Conservation (phyloP, 37 sponge, comb jelly and placozoan species). For the Dysidea cf. avara region DNA sequence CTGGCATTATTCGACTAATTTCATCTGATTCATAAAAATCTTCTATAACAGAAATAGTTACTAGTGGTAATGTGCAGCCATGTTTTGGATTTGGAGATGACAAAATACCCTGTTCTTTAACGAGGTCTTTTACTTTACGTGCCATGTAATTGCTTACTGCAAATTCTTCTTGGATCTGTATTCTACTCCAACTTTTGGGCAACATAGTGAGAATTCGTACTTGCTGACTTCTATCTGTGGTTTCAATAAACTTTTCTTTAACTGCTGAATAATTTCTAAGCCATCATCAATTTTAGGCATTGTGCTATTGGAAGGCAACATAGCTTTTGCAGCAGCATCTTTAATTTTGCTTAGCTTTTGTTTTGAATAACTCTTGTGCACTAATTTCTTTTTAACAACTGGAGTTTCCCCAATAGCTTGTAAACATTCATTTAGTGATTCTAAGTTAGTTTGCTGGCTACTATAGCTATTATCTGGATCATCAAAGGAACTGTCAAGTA, state of each 20-base stretch:
- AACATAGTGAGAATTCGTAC: conserved; percentile 21
- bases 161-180: conserved; percentile 20
- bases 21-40: too few species aligned
- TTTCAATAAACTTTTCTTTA: conserved; percentile 25
- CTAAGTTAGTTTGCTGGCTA: not conserved
- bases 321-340: too few species aligned
- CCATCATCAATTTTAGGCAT: not conserved
- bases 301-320: too few species aligned
- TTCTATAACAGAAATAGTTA: conserved; percentile 38
- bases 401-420: conserved; percentile 5
- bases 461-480: not conserved
- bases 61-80: conserved; percentile 4
- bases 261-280: conserved; percentile 21
- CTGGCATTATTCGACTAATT: too few species aligned
- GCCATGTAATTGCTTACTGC: conserved; percentile 20
- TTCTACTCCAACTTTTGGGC: conserved; percentile 17
- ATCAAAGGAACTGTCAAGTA: not conserved
- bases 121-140: conserved; percentile 18
- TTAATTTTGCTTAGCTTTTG: too few species aligned
- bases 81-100: conserved; percentile 20
- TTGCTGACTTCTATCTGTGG: conserved; percentile 31
- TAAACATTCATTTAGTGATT: not conserved
- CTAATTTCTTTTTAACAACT: not conserved
- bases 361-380: not conserved
- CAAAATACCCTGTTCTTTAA: conserved; percentile 19